A percentile compares a stretch with the other conserved stretches of the same genome.
These are phyloP conservation scores for Chrysochloris asiatica DNA, from an alignment of 2,113 vertebrate genomes.

Conservation along the genomic window DNA sequence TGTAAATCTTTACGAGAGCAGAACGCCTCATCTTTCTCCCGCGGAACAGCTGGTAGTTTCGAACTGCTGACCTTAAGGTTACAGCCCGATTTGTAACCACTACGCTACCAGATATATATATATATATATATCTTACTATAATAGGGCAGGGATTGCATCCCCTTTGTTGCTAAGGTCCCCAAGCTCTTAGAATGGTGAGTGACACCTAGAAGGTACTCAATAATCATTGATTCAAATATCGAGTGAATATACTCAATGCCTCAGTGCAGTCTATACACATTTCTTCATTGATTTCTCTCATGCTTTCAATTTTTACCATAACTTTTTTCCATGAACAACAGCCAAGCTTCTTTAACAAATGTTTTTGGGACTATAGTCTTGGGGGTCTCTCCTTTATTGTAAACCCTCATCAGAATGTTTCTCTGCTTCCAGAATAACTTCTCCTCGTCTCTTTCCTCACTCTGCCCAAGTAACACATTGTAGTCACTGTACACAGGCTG, in stretches of 20 bases:
- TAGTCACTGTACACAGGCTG: not conserved
- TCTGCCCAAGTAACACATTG: not conserved
- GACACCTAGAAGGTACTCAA: not conserved
- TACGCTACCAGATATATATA: too few relatives aligned
- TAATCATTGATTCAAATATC: not conserved
- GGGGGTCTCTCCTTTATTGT: not conserved
- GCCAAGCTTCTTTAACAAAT: not conserved
- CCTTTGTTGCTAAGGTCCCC: not conserved
- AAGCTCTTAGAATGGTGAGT: not conserved
- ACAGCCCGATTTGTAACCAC: too few relatives aligned
- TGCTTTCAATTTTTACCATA: not conserved
- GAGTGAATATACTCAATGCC: not conserved
- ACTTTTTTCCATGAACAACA: not conserved
- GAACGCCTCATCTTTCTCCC: too few relatives aligned
- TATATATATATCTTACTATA: too few relatives aligned
- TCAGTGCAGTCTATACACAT: not conserved
- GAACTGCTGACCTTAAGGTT: too few relatives aligned
- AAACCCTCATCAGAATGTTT: not conserved
- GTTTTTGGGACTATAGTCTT: not conserved
- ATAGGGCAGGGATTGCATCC: not conserved
- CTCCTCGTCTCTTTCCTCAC: not conserved
- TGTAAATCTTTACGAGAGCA: too few relatives aligned
- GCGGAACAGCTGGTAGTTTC: too few relatives aligned
- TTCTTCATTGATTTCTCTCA: not conserved
- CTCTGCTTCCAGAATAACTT: not conserved